Conservation (phyloP, 2,113 vertebrate genomes). For the Setophaga coronata region DNA sequence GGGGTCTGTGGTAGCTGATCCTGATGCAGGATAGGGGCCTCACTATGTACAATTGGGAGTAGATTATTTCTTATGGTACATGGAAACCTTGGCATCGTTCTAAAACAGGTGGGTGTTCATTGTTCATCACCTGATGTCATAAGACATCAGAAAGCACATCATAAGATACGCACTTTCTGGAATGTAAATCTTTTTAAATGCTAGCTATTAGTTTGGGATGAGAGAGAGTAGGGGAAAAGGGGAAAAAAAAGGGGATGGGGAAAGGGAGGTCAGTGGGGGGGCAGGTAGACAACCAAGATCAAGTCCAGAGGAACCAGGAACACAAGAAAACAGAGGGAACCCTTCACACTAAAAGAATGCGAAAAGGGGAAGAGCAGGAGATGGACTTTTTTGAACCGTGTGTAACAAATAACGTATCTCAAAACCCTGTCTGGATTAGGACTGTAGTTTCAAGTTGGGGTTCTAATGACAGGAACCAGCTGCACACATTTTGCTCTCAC, state of each 20-base stretch:
- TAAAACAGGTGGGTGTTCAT: neutral
- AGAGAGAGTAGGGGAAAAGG: neutral
- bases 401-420: constrained; percentile 68
- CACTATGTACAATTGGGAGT: constrained; percentile 43
- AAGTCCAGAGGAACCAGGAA: neutral
- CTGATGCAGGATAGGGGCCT: constrained; percentile 46
- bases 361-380: neutral
- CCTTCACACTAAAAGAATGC: neutral
- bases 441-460: constrained; percentile 46
- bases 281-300: neutral
- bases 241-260: neutral
- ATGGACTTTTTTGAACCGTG: constrained; percentile 21
- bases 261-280: too few relatives aligned
- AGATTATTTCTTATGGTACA: constrained; percentile 61
- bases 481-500: constrained; percentile 8
- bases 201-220: constrained; percentile 32
- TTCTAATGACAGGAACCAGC: constrained; percentile 52
- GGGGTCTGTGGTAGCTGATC: neutral
- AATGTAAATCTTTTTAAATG: constrained; percentile 69
- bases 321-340: constrained; percentile 7
- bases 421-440: constrained; percentile 25
- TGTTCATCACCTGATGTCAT: constrained; percentile 22
- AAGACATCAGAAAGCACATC: constrained; percentile 57
- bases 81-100: constrained; percentile 40
- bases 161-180: constrained; percentile 40